phyloP scores from a whole-genome alignment of 2,888 invertebrate species.

The Perithous albicinctus region DNA sequence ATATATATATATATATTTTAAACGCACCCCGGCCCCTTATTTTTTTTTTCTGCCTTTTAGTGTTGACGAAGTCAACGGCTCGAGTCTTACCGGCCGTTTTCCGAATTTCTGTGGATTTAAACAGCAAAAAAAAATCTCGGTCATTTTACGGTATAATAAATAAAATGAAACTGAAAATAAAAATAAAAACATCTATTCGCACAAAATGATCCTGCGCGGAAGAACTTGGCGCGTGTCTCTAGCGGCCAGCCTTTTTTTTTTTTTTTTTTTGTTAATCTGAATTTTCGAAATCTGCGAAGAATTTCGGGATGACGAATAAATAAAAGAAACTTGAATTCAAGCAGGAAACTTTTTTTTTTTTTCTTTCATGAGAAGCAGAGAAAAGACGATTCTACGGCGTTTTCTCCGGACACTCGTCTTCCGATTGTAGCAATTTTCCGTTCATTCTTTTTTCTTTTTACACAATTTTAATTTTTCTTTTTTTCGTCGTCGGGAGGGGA shows the following conservation, averaged over 20 bases:
- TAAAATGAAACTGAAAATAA: neutral
- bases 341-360: no score
- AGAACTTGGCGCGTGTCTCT: slow-evolving; percentile 21
- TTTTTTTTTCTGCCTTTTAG: slow-evolving; percentile 17
- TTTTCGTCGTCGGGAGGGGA: slow-evolving; percentile 37
- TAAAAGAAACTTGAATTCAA: no score
- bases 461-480: slow-evolving; percentile 24
- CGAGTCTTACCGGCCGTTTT: slow-evolving; percentile 43
- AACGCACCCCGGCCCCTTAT: neutral
- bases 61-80: slow-evolving; percentile 47
- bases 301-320: no score
- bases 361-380: neutral
- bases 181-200: slow-evolving; percentile 19
- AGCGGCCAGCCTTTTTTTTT: slow-evolving; percentile 1
- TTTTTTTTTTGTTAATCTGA: slow-evolving; percentile 6
- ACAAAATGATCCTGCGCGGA: slow-evolving; percentile 12
- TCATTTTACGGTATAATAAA: slow-evolving; percentile 22
- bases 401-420: slow-evolving; percentile 61
- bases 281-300: slow-evolving; percentile 10
- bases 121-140: slow-evolving; percentile 37
- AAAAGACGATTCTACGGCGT: slow-evolving; percentile 17
- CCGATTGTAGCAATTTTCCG: slow-evolving; percentile 49
- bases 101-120: slow-evolving; percentile 51
- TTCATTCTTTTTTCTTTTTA: slow-evolving; percentile 31
- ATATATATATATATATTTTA: slow-evolving; percentile 19